A percentile compares a stretch with the other conserved stretches of the same genome.
These are phyloP conservation scores for Coregonus sp. DNA, from an alignment of 2,797 vertebrate genomes.

Conservation along the genomic window DNA sequence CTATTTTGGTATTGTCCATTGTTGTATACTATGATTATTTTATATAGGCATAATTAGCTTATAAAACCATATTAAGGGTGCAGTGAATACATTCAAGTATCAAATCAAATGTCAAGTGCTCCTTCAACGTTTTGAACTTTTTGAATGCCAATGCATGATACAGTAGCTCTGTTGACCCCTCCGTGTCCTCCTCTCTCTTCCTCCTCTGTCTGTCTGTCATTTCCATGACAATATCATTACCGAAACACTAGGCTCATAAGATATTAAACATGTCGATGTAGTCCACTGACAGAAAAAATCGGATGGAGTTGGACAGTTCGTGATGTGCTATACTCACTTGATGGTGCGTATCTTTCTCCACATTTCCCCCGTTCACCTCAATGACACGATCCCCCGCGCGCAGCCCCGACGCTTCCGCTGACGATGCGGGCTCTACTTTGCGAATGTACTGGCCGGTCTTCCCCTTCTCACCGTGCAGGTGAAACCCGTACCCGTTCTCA, in stretches of 20 bases:
- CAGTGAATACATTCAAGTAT: not conserved
- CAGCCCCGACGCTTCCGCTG: conserved; percentile 88
- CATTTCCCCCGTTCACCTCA: conserved; percentile 90
- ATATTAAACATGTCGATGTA: not conserved
- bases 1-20: not conserved
- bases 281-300: not conserved
- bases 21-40: not conserved
- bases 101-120: not conserved
- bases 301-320: not conserved
- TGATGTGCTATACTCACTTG: conserved; percentile 76
- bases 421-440: conserved; percentile 89
- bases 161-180: too few relatives aligned
- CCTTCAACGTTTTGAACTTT: too few relatives aligned
- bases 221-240: too few relatives aligned
- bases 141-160: too few relatives aligned
- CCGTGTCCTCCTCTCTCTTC: too few relatives aligned
- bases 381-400: conserved; percentile 89
- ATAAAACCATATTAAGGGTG: too few relatives aligned
- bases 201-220: too few relatives aligned
- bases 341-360: conserved; percentile 94
- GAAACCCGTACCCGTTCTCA: conserved; percentile 91
- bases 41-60: too few relatives aligned
- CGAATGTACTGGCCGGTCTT: conserved; percentile 95
- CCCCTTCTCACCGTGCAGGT: conserved; percentile 96
- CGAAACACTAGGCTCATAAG: too few relatives aligned